Base-by-base conservation (phyloP, 2,888 invertebrate species). In the Hemithea aestivaria region DNA sequence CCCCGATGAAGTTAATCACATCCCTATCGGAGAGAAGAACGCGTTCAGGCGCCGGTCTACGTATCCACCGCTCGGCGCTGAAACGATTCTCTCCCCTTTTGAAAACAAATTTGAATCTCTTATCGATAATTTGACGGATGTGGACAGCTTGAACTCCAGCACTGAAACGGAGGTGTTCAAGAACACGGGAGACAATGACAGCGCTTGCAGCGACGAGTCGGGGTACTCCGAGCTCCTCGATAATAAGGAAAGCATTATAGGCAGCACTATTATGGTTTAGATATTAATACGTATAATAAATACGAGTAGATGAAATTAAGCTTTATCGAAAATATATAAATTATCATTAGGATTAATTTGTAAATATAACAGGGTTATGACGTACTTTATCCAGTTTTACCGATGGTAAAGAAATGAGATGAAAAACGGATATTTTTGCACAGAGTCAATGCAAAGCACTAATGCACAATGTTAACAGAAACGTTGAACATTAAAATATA, bases 141-240 rank as follows among this genome's bases (percentile, higher is more conserved):
- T 60, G 2, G 85, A 84, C 25, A 81, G 81, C 45, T 53, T 84
- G 28, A 73, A 68, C 50, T 84, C 77, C 1, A 79, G 78, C 52
- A 74, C 68, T 9, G 83, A 87, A 51, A 74, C 83, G 5, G 90
- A 89, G 52, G 88, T 83, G 1, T 87, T 88, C 30, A 82, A 89
- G 40, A 77, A 60, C 28, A 61, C 61, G 0, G 91, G 90, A 32
- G 93, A 93, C 59, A 92, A 89, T 51, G 92, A 92, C 62, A 95
- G 95, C 62, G 96, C 93, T 47, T 93, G 94, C 67, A 95, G 95
- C 71, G 96, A 96, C 63, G 96, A 97, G 73, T 96, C 95, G 38
- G 96, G 96, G 2, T 96, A 96, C 76, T 96, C 95, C 16, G 96
- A 96, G 70, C 89, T 89, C 40, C 79, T 91, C 47, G 92, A 92